These are phyloP conservation scores for Leucophenga maculata DNA, from an alignment of 2,888 invertebrate genomes.

Conservation along the genomic window DNA sequence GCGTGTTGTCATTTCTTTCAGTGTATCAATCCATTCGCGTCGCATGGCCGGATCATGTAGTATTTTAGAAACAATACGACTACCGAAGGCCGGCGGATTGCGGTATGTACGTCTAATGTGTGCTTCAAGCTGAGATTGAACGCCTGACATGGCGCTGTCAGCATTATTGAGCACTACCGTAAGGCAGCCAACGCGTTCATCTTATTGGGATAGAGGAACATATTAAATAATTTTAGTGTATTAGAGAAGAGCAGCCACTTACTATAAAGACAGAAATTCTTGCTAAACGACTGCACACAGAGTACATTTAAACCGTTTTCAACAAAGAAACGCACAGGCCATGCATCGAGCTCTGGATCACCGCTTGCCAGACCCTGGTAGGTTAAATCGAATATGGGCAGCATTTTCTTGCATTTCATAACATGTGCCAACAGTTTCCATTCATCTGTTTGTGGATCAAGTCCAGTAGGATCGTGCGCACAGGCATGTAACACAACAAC, in stretches of 20 bases:
- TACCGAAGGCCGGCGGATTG: slow-evolving; percentile 31
- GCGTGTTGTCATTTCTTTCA: slow-evolving; percentile 35
- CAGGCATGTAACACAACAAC: slow-evolving; percentile 47
- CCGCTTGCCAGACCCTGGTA: slow-evolving; percentile 43
- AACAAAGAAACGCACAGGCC: slow-evolving; percentile 45
- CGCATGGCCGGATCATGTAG: slow-evolving; percentile 30
- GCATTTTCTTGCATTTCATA: slow-evolving; percentile 47
- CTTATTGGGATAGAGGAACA: neutral
- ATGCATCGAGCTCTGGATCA: slow-evolving; percentile 34
- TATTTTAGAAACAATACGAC: slow-evolving; percentile 42
- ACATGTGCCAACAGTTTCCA: slow-evolving; percentile 48
- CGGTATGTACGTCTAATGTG: slow-evolving; percentile 20
- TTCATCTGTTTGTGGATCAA: slow-evolving; percentile 42
- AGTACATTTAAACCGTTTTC: slow-evolving; percentile 42
- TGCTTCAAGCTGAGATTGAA: slow-evolving; percentile 38
- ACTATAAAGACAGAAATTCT: slow-evolving; percentile 47
- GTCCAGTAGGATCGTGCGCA: slow-evolving; percentile 44
- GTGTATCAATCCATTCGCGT: slow-evolving; percentile 34
- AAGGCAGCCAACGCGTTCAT: slow-evolving; percentile 42
- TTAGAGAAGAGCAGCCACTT: slow-evolving; percentile 18
- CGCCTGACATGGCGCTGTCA: slow-evolving; percentile 25
- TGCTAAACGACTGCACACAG: slow-evolving; percentile 45
- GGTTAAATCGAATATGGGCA: slow-evolving; percentile 45
- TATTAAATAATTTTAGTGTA: neutral
- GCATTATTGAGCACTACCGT: slow-evolving; percentile 39